Percentiles rank a stretch among this genome's conserved stretches.
Conservation (phyloP, 2,113 vertebrate genomes). For the Hypocryptadius cinnamomeus region DNA sequence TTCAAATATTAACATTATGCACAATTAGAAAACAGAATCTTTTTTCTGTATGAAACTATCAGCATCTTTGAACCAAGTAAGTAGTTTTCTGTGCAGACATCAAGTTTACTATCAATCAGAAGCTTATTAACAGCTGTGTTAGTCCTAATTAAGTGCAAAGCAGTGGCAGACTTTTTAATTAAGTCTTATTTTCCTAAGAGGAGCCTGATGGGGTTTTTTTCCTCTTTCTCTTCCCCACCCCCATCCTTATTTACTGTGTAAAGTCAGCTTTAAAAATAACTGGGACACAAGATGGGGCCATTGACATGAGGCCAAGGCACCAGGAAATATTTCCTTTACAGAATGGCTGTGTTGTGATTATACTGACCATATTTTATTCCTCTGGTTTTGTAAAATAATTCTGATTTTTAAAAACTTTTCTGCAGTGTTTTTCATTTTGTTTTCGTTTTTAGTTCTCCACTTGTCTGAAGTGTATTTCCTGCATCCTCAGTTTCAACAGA, state of each 20-base stretch:
- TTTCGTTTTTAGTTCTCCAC: background rate
- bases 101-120: constrained; percentile 56
- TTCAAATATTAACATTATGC: constrained; percentile 67
- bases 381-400: background rate
- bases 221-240: background rate
- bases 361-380: background rate
- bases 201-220: background rate
- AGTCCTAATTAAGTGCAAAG: constrained; percentile 52
- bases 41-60: constrained; percentile 41
- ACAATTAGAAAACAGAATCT: constrained; percentile 57
- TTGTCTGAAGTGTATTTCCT: background rate
- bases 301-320: background rate
- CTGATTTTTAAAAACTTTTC: background rate
- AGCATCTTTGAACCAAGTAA: constrained; percentile 29
- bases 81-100: constrained; percentile 53
- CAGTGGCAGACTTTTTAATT: constrained; percentile 45
- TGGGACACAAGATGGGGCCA: background rate
- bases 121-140: constrained; percentile 55
- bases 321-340: background rate
- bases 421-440: background rate
- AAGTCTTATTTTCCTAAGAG: constrained; percentile 53
- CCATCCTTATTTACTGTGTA: constrained; percentile 5
- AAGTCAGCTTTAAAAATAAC: background rate
- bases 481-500: background rate
- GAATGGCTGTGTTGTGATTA: background rate